Base-by-base conservation (phyloP, 2,113 vertebrate genomes). In the Psittacara wagleri region DNA sequence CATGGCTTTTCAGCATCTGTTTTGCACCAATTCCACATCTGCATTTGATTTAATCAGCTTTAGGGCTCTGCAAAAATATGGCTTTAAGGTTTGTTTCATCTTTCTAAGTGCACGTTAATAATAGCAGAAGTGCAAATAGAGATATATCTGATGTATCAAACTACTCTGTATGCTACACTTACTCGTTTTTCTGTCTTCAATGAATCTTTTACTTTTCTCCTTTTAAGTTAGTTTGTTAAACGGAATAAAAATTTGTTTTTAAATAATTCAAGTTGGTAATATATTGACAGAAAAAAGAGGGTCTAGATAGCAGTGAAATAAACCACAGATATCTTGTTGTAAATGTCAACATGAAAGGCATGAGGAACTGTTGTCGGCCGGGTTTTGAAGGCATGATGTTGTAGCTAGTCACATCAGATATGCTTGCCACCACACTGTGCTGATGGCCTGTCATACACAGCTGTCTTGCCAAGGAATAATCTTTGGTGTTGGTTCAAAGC, bases 1-100 rank as follows among this genome's bases (percentile, higher is more conserved):
- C 95, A 95, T 85, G 95, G 82, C 68, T 98, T 98, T 97, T 97
- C 97, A 97, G 95, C 98, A 98, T 98, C 98, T 98, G 98, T 97
- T 97, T 97, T 95, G 66, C 61, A 95, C 95, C 86, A 95, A 95
- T 98, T 98, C 94, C 67, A 95, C 98, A 98, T 98, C 98, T 98
- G 98, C 96, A 98, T 98, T 97, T 98, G 96, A 97, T 97, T 97
- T 97, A 94, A 94, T 97, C 94, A 97, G 96, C 97, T 98, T 86
- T 72, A 96, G 93, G 96, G 94, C 92, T 97, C 92, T 92, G 77
- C n/a, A 93, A 87, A 98, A 98, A 96, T 94, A 96, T 70, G 54
- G 57, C 93, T 98, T 97, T 95, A 97, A 98, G 96, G 94, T 96
- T 96, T 97, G 63, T 93, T 97, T 97, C 95, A 68, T 83, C 66